Evolutionary conservation across 1,140 invertebrate species (phyloP), one percentile per base, ranked within the genome.

Genomic region (Drosophila parvula): DNA sequence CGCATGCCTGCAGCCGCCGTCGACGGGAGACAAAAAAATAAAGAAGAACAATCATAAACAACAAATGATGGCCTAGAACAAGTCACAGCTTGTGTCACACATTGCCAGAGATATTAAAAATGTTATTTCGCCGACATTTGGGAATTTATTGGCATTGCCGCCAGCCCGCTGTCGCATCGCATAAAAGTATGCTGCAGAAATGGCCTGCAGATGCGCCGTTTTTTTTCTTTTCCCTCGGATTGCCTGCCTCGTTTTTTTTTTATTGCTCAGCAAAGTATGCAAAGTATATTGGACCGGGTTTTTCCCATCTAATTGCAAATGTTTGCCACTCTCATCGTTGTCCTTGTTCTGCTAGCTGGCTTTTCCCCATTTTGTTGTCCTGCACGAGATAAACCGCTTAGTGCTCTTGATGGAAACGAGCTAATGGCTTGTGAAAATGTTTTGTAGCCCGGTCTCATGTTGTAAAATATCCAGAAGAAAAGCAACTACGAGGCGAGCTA

Each of bases 351-450:
- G 32, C 16, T 5, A 12, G 61, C n/a, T 44, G 28, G 28, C 38
- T 22, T 55, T 44, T 30, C 5, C 22, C 40, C n/a, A 12, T 10
- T 27, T 12, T 12, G 55, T 51, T 34, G 57, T 58, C 51, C 57
- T 73, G 68, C 50, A 27, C 56, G 41, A 79, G 81, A 83, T 83
- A 84, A 83, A 82, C 81, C 71, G 80, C 80, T 83, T 84, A 83
- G 65, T 45, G 41, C 18, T 43, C 60, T 64, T 83, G 80, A 83
- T 83, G 70, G 80, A 73, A 80, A 63, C 76, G 48, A 80, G 81
- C 71, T 80, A 83, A 83, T 83, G 80, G 80, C 65, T 84, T 84
- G 81, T 83, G 65, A 80, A 84, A 83, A 82, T 84, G 70, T 47
- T 71, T 67, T 76, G 45, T 62, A 71, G 64, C 30, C 56, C 22